phyloP scores from a whole-genome alignment of 2,113 vertebrate genomes.

The Phaetusa simplex region DNA sequence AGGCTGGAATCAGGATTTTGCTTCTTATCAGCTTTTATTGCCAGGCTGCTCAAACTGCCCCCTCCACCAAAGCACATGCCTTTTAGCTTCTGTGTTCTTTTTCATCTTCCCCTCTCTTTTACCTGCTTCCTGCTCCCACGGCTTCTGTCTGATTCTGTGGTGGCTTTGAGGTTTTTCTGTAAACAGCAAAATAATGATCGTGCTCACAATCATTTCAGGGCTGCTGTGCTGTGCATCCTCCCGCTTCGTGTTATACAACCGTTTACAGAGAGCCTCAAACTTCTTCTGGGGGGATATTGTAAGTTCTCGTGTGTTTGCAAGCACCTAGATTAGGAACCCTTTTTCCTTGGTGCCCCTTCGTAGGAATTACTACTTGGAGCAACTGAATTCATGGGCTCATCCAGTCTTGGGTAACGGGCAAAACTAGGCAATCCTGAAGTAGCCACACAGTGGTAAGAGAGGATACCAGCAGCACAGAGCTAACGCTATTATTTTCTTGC shows the following conservation, averaged over 20 bases:
- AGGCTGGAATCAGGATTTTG: background rate
- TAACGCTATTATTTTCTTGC: no score
- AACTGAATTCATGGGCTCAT: no score
- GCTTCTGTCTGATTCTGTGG: background rate
- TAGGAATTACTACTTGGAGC: no score
- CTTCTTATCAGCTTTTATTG: background rate
- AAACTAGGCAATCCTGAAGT: no score
- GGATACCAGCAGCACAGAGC: no score
- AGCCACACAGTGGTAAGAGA: no score
- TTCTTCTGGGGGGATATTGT: no score
- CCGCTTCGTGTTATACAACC: background rate
- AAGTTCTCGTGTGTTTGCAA: no score
- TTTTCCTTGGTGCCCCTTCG: no score
- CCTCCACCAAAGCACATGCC: background rate
- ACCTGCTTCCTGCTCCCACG: background rate
- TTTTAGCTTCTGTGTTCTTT: background rate
- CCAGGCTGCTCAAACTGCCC: background rate
- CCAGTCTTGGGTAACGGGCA: no score
- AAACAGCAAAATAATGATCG: background rate
- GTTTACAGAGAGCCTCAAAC: background rate
- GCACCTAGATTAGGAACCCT: no score
- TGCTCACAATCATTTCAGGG: background rate
- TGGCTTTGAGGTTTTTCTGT: background rate
- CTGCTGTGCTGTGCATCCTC: background rate
- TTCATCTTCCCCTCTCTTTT: background rate